Evolutionary conservation across 2,888 invertebrate genomes (phyloP), one percentile per base, ranked within the genome.

Genomic region (Harmothoe impar): DNA sequence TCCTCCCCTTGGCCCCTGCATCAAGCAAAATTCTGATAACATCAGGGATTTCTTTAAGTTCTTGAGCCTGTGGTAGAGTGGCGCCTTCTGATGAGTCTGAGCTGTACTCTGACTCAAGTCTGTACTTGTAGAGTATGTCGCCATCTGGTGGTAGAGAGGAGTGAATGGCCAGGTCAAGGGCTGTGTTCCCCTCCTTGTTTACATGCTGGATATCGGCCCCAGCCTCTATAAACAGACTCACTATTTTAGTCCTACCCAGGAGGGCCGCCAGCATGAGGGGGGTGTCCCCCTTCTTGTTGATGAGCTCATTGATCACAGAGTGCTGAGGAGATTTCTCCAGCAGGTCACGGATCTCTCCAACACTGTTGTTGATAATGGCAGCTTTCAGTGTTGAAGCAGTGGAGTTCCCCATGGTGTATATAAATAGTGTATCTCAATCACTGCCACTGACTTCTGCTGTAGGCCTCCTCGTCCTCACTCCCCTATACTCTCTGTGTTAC

Each of bases 81-180:
- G 89, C 89, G 17, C 56, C 56, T 20, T 91, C 52, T 35, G 77
- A 90, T 20, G 90, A 77, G 33, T 89, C 90, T 62, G 89, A 91
- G 90, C 35, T 51, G 17, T 17, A 35, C 84, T 84, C 84, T 10
- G 84, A 84, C 43, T 84, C 84, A 7, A 84, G 17, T 29, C 84
- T 33, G 43, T 92, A 91, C 29, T 90, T 54, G 29, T 89, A 90
- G 10, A 92, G 89, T 31, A 92, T 92, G 81, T 90, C 89, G 20
- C 88, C 91, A 33, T 92, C 91, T 31, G 72, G 56, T 23, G 92
- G 92, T 25, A 92, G 52, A 23, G 88, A 31, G 35, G 90, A 52
- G 20, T 77, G 25, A 52, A 84, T 54, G 20, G 78, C 89, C 10
- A 92, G 51, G 54, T 92, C 92, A 20, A 92, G 86, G 25, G 90